These are phyloP conservation scores for Melinaea menophilus DNA, from an alignment of 2,888 invertebrate species.

Conservation along the genomic window DNA sequence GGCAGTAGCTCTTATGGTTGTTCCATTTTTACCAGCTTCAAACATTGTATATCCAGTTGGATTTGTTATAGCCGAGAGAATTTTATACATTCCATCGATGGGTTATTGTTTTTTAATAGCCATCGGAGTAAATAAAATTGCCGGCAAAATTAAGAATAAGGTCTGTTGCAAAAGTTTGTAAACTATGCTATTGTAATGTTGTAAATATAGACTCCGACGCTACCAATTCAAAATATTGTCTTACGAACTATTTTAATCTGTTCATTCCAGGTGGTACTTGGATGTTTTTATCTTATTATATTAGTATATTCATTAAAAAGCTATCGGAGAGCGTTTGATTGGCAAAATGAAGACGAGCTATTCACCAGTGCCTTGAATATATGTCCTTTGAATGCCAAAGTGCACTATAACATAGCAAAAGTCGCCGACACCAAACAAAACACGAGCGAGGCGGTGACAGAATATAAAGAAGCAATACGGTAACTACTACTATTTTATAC, in stretches of 20 bases:
- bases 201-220: too few species aligned
- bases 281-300: constrained; percentile 40
- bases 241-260: too few species aligned
- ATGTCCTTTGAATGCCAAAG: constrained; percentile 97
- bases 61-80: constrained; percentile 93
- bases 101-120: constrained; percentile 86
- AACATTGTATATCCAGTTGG: constrained; percentile 92
- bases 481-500: constrained; percentile 38
- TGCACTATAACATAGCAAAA: constrained; percentile 95
- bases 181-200: not conserved
- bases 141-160: not conserved
- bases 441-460: constrained; percentile 81
- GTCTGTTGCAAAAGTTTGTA: constrained; percentile 6
- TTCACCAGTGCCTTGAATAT: constrained; percentile 90
- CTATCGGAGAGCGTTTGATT: constrained; percentile 83
- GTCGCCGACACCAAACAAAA: constrained; percentile 87
- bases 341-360: constrained; percentile 87
- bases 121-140: constrained; percentile 75
- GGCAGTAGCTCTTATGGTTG: constrained; percentile 78
- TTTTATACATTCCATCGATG: constrained; percentile 88
- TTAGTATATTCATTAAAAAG: constrained; percentile 60
- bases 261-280: constrained; percentile 18
- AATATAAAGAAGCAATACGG: constrained; percentile 88
- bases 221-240: too few species aligned
- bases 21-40: constrained; percentile 91